Evolutionary conservation across 2,888 invertebrate genomes (phyloP).

Genomic region (Diploptera punctata): DNA sequence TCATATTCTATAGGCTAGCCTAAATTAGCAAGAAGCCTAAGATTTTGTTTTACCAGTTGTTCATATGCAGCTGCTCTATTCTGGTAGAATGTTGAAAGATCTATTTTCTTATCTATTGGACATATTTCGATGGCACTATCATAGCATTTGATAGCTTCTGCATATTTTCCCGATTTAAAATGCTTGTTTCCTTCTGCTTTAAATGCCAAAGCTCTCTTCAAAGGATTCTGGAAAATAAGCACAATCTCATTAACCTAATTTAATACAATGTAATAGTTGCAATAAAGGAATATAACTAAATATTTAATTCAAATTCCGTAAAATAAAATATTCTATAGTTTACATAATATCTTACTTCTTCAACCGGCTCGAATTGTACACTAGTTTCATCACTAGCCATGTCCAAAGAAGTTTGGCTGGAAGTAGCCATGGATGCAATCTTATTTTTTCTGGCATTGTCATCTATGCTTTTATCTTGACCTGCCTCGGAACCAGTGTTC

Average conservation of each 20-base stretch:
- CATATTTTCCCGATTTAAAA: constrained; percentile 86
- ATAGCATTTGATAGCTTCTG: constrained; percentile 89
- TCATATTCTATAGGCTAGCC: too few species aligned
- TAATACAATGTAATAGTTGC: too few species aligned
- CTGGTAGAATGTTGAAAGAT: constrained; percentile 91
- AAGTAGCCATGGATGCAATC: constrained; percentile 49
- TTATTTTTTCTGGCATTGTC: constrained; percentile 58
- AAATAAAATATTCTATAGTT: background rate
- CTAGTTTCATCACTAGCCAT: constrained; percentile 54
- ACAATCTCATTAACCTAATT: too few species aligned
- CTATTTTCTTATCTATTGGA: constrained; percentile 72
- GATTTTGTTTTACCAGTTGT: constrained; percentile 72
- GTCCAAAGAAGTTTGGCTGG: constrained; percentile 66
- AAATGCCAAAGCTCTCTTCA: constrained; percentile 76
- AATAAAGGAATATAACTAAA: too few species aligned
- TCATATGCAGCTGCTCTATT: constrained; percentile 96
- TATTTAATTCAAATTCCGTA: too few species aligned
- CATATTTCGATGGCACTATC: constrained; percentile 93
- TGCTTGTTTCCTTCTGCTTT: constrained; percentile 90
- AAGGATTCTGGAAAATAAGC: constrained; percentile 59
- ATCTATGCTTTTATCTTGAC: constrained; percentile 47
- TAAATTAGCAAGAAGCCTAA: too few species aligned
- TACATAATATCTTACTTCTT: constrained; percentile 49
- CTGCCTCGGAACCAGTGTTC: constrained; percentile 55
- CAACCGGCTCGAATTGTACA: constrained; percentile 50